Evolutionary conservation across 2,797 vertebrate species (phyloP).

Genomic region (Antennarius maculatus): DNA sequence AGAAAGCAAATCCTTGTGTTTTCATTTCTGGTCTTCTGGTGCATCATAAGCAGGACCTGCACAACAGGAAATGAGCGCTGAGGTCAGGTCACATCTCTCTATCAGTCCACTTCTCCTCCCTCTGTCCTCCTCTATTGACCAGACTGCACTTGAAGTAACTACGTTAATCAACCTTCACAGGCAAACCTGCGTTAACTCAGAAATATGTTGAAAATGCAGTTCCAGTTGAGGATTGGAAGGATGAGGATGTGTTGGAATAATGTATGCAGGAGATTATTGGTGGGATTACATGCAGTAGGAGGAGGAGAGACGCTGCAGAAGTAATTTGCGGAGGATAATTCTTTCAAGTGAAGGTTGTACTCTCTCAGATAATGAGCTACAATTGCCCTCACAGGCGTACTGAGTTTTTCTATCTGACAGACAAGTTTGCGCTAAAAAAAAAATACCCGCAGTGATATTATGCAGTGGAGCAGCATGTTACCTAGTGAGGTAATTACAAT

Average conservation of each 20-base stretch:
- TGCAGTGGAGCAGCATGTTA: not conserved
- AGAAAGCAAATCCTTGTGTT: constrained; percentile 31
- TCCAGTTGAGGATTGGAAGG: not conserved
- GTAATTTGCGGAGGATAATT: constrained; percentile 45
- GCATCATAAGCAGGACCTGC: constrained; percentile 36
- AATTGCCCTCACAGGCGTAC: constrained; percentile 48
- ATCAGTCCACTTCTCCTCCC: not conserved
- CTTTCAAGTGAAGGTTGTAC: constrained; percentile 35
- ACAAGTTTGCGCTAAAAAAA: constrained; percentile 2
- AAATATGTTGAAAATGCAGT: constrained; percentile 18
- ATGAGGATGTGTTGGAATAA: constrained; percentile 9
- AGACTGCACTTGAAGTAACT: not conserved
- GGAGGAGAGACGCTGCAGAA: constrained; percentile 14
- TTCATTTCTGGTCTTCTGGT: constrained; percentile 14
- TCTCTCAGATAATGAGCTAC: constrained; percentile 46
- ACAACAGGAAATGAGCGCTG: constrained; percentile 29
- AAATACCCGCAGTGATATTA: constrained; percentile 28
- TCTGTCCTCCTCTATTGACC: constrained; percentile 6
- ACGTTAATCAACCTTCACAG: constrained; percentile 61
- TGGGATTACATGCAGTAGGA: constrained; percentile 13
- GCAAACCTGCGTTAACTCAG: constrained; percentile 11
- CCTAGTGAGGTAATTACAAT: constrained; percentile 47
- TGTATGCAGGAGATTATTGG: constrained; percentile 7
- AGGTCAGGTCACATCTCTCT: constrained; percentile 6
- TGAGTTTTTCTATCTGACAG: constrained; percentile 33